A percentile compares a stretch with the other conserved stretches of the same genome.
Conservation (phyloP, 2,888 invertebrate species). For the Blastobasis adustella region DNA sequence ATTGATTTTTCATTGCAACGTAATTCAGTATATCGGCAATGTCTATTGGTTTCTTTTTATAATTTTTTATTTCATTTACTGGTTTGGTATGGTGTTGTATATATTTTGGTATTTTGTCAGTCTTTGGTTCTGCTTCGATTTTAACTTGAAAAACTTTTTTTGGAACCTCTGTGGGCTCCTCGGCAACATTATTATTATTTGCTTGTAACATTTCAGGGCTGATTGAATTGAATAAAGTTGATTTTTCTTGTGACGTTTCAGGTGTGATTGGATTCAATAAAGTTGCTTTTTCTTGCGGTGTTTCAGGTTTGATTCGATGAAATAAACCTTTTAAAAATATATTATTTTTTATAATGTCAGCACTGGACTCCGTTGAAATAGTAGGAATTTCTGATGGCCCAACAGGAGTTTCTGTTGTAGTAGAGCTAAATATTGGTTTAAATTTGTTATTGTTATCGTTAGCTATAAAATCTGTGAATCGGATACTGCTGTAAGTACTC, state of each 20-base stretch:
- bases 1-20: constrained; percentile 50
- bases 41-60: constrained; percentile 43
- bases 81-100: constrained; percentile 35
- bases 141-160: constrained; percentile 19
- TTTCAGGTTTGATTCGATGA: constrained; percentile 13
- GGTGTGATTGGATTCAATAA: constrained; percentile 18
- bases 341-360: constrained; percentile 44
- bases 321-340: constrained; percentile 54
- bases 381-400: too few relatives aligned
- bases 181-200: too few relatives aligned
- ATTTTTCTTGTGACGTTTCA: constrained; percentile 20
- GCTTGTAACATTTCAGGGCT: constrained; percentile 6
- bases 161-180: not conserved
- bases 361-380: not conserved
- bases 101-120: constrained; percentile 39
- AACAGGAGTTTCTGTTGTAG: constrained; percentile 28
- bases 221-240: constrained; percentile 3
- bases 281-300: constrained; percentile 19
- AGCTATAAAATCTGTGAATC: constrained; percentile 30
- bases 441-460: constrained; percentile 31
- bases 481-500: constrained; percentile 17
- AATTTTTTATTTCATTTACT: constrained; percentile 34
- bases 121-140: constrained; percentile 26
- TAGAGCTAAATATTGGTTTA: constrained; percentile 25
- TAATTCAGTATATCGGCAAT: constrained; percentile 51